Base-by-base conservation (phyloP, 2,888 invertebrate species). In the Priapulus caudatus region DNA sequence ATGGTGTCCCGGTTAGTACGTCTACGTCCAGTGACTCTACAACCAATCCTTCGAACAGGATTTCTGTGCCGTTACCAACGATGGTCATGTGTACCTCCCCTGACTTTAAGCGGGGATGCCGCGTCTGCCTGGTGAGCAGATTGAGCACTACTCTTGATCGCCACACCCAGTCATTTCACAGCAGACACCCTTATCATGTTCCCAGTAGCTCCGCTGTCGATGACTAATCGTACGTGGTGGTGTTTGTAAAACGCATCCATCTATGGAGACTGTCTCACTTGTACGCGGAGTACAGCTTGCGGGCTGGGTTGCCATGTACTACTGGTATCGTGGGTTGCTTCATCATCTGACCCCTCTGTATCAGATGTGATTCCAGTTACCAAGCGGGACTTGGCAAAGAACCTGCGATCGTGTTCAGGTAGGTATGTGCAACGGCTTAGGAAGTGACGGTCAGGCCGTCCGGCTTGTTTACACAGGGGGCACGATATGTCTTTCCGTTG, bases 351-450 rank as follows among this genome's bases (percentile, higher is more conserved):
- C 43, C 51, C 52, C 1, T 46, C 23, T 20, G 50, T 53, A 4
- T 15, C 48, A 22, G 50, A 52, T 5, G 5, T 47, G 1, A 43
- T 20, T 10, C 23, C 15, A 22, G n/a, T 45, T 15, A 51, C 48
- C 4, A 53, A 51, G 2, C 55, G 23, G 4, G 55, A 44, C 19
- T 45, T 54, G n/a, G 46, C 22, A 22, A 58, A 54, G 43, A 53
- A 61, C 22, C 43, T 20, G 48, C 47, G 19, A 24, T 58, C 60
- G n/a, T 52, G 23, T 1, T 54, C 56, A 4, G 60, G 59, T 23
- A 60, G 48, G 33, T 43, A 57, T 21, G 24, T 55, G 43, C 58
- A 60, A n/a, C 23, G 43, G 20, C 56, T 58, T 4, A 62, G 44
- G 20, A 53, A 61, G 23, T 60, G 57, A 10, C 54, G 20, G 33